phyloP scores from a whole-genome alignment of 2,113 vertebrate species.

The Diadophis punctatus region DNA sequence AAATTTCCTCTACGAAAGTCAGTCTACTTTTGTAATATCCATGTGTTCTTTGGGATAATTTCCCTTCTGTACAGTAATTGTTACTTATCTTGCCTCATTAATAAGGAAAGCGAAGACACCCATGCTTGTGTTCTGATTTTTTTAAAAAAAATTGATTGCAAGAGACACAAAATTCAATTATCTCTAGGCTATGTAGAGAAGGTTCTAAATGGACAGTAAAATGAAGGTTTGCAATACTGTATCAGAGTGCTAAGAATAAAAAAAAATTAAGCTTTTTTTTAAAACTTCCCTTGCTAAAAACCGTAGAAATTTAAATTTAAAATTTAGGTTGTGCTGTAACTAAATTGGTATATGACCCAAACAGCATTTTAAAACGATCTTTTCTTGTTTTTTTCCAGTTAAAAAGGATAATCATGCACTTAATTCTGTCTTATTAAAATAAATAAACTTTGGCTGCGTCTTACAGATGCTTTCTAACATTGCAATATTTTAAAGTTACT shows the following conservation, averaged over 20 bases:
- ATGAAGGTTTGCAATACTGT: background rate
- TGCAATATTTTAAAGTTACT: background rate
- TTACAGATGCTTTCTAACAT: background rate
- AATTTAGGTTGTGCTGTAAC: background rate
- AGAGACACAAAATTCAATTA: background rate
- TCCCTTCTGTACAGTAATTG: background rate
- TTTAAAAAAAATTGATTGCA: background rate
- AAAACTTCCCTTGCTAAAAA: background rate
- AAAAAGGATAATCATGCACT: background rate
- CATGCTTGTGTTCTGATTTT: background rate
- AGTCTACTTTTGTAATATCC: background rate
- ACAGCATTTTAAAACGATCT: background rate
- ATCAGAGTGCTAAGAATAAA: background rate
- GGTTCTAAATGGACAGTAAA: fast-evolving
- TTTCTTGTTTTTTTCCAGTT: background rate
- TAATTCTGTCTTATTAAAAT: background rate
- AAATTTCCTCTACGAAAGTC: background rate
- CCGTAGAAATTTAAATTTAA: background rate
- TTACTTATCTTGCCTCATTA: background rate
- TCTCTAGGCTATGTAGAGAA: fast-evolving
- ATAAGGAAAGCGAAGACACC: background rate
- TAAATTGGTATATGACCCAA: background rate
- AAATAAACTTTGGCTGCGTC: background rate
- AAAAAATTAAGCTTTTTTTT: background rate
- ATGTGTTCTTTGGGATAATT: background rate